These are phyloP conservation scores for Thyatira batis DNA, from an alignment of 2,888 invertebrate genomes.

Conservation along the genomic window DNA sequence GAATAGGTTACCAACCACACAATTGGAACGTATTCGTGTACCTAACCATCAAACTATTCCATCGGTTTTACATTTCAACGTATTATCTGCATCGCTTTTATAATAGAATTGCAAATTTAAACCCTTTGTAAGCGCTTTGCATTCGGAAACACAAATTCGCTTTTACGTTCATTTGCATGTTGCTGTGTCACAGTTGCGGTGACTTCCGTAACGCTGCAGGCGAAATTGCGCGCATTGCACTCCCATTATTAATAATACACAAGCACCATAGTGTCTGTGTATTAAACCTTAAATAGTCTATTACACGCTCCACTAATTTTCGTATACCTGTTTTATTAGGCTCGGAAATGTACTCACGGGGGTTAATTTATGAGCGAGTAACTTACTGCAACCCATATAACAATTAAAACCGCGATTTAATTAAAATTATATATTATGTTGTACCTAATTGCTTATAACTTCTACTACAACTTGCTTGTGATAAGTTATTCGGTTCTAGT, in stretches of 20 bases:
- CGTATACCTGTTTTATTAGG: constrained; percentile 16
- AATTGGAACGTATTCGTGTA: constrained; percentile 21
- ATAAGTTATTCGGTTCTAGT: too few relatives aligned
- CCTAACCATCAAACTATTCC: constrained; percentile 51
- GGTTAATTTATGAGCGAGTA: constrained; percentile 28
- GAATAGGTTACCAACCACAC: constrained; percentile 14
- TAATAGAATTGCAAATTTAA: constrained; percentile 81
- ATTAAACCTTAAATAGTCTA: constrained; percentile 1
- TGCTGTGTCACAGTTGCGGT: constrained; percentile 64
- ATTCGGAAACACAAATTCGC: constrained; percentile 79
- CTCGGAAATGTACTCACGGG: constrained; percentile 10
- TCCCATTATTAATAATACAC: constrained; percentile 38
- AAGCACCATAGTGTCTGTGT: constrained; percentile 13
- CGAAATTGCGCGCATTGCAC: constrained; percentile 28
- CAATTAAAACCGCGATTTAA: constrained; percentile 32
- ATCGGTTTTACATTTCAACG: constrained; percentile 68
- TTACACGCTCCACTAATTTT: constrained; percentile 11
- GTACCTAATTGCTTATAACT: neutral
- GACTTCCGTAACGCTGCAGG: constrained; percentile 62
- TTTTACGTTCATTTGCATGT: constrained; percentile 79
- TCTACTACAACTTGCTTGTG: too few relatives aligned
- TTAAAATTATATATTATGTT: constrained; percentile 21
- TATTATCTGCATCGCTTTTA: constrained; percentile 74
- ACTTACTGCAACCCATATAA: constrained; percentile 19
- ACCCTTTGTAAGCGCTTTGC: constrained; percentile 78